phyloP scores from a whole-genome alignment of 1,140 invertebrate species.

The Meloidogyne exigua region DNA sequence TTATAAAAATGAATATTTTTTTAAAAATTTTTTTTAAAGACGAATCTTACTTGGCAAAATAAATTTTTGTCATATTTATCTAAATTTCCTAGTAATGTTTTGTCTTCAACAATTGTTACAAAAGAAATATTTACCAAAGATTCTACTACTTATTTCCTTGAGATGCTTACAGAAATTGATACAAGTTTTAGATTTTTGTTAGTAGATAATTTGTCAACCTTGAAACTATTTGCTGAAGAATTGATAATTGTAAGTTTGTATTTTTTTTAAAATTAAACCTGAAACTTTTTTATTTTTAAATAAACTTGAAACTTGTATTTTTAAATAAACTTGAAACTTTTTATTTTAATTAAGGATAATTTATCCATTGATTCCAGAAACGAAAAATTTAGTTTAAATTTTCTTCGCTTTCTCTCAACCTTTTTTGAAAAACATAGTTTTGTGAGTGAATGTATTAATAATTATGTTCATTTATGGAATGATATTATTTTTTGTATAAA shows the following conservation, averaged over 20 bases:
- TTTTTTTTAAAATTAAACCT: too few relatives aligned
- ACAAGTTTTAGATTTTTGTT: not conserved
- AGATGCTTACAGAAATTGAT: not conserved
- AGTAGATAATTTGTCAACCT: not conserved
- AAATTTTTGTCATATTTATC: not conserved
- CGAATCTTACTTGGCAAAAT: not conserved
- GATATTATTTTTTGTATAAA: not conserved
- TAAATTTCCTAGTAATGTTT: not conserved
- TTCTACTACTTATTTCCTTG: not conserved
- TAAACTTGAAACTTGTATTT: not conserved
- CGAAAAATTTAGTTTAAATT: not conserved
- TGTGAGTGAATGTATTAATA: not conserved
- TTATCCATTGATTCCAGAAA: not conserved
- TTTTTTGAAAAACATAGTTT: not conserved
- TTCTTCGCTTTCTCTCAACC: not conserved
- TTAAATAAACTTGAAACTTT: too few relatives aligned
- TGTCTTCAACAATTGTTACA: not conserved
- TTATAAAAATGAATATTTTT: slow-evolving; percentile 8
- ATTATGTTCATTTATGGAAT: slow-evolving; percentile 2
- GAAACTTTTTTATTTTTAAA: not conserved
- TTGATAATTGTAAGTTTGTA: not conserved
- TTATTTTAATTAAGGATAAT: not conserved
- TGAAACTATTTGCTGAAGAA: not conserved
- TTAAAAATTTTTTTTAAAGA: slow-evolving; percentile 3
- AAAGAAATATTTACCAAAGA: slow-evolving; percentile 3